These are phyloP conservation scores for Noctua comes DNA, from an alignment of 2,888 invertebrate species.

Conservation along the genomic window DNA sequence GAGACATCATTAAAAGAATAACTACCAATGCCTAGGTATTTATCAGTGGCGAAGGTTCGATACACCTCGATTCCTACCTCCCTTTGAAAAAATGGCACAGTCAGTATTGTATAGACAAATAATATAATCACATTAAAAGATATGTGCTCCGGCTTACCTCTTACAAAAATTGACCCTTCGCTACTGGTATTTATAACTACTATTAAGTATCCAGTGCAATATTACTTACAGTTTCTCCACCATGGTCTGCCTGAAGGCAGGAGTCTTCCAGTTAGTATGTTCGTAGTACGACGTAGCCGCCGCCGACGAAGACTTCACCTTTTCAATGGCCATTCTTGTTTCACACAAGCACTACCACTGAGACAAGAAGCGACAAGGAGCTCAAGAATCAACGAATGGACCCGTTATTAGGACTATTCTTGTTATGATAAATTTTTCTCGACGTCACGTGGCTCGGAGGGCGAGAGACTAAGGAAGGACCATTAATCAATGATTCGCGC, in stretches of 20 bases:
- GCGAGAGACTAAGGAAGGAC: constrained; percentile 31
- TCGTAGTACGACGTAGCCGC: constrained; percentile 31
- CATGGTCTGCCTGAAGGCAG: constrained; percentile 49
- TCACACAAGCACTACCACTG: constrained; percentile 24
- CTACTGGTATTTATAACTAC: too few species aligned
- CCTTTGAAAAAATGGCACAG: too few species aligned
- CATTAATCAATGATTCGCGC: constrained; percentile 54
- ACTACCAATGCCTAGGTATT: neutral
- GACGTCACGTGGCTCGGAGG: constrained; percentile 31
- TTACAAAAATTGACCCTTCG: too few species aligned
- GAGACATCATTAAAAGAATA: neutral
- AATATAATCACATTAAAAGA: too few species aligned
- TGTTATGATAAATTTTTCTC: constrained; percentile 20
- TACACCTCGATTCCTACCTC: too few species aligned
- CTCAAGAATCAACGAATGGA: neutral
- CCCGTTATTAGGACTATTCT: constrained; percentile 2
- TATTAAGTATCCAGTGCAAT: neutral
- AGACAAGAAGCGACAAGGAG: neutral
- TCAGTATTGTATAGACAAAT: too few species aligned
- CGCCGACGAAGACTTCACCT: constrained; percentile 31
- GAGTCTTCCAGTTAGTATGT: constrained; percentile 41
- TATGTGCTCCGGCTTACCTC: too few species aligned
- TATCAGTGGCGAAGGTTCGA: too few species aligned
- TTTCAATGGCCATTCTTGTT: constrained; percentile 39
- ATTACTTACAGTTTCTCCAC: constrained; percentile 47